Percentiles rank a stretch among this genome's conserved stretches.
Evolutionary conservation across 92 coral and sea anemone species (phyloP).

Genomic region (Zoanthus gigantus): DNA sequence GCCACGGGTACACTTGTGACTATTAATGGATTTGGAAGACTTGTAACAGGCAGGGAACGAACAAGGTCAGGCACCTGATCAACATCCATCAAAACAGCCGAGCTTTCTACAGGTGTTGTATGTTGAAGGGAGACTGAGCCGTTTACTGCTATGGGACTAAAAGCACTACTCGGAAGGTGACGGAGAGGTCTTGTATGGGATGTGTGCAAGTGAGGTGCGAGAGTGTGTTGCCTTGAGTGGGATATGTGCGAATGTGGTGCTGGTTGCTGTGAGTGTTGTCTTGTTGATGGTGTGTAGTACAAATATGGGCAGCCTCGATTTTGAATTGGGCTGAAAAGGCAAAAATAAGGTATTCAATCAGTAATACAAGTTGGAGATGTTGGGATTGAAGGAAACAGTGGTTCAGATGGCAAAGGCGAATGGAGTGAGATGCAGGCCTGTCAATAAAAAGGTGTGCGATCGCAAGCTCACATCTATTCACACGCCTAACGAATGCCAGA

Average conservation of each 20-base stretch:
- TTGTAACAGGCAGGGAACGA: constrained; percentile 83
- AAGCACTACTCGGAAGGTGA: constrained; percentile 66
- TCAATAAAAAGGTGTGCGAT: too few relatives aligned
- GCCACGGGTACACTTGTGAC: constrained; percentile 88
- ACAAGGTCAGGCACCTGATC: constrained; percentile 87
- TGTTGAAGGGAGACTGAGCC: constrained; percentile 81
- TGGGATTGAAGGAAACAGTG: too few relatives aligned
- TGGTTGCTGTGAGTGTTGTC: constrained; percentile 75
- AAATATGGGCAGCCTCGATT: constrained; percentile 82
- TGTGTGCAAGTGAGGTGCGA: constrained; percentile 35
- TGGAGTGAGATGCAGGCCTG: too few relatives aligned
- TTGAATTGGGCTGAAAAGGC: constrained; percentile 31
- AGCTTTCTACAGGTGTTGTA: constrained; percentile 78
- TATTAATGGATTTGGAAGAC: constrained; percentile 79
- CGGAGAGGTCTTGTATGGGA: constrained; percentile 63
- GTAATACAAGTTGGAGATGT: background rate
- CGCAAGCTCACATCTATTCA: too few relatives aligned
- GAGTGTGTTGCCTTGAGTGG: constrained; percentile 42
- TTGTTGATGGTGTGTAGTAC: constrained; percentile 58
- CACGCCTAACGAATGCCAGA: too few relatives aligned
- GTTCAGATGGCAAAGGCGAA: too few relatives aligned
- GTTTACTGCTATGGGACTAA: constrained; percentile 71
- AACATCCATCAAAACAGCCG: constrained; percentile 75
- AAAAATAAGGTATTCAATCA: background rate
- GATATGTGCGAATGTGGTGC: constrained; percentile 45